Evolutionary conservation across 2,888 invertebrate genomes (phyloP).

Genomic region (Chymomyza caudatula): DNA sequence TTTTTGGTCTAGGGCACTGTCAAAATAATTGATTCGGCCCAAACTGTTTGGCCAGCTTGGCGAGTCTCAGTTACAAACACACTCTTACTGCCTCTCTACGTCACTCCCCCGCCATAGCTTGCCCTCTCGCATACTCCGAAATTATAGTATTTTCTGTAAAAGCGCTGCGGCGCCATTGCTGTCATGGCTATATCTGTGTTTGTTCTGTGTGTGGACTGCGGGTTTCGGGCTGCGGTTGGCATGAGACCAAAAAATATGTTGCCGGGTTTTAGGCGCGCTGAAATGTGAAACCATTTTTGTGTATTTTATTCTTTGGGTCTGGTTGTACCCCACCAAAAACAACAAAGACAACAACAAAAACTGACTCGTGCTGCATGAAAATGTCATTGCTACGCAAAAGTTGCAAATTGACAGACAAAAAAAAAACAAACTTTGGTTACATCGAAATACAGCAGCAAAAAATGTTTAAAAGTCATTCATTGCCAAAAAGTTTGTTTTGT

Average conservation of each 20-base stretch:
- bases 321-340: neutral
- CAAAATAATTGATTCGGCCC: neutral
- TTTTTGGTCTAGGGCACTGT: neutral
- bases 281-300: slow-evolving; percentile 61
- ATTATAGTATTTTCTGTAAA: neutral
- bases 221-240: slow-evolving; percentile 32
- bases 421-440: neutral
- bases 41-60: slow-evolving; percentile 26
- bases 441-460: slow-evolving; percentile 17
- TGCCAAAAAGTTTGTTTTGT: slow-evolving; percentile 37
- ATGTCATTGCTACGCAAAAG: slow-evolving; percentile 43
- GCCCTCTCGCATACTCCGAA: neutral
- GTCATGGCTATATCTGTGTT: neutral
- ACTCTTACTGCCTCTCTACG: neutral
- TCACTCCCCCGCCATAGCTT: neutral
- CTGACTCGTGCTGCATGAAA: slow-evolving; percentile 46
- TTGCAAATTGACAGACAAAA: slow-evolving; percentile 53
- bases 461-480: slow-evolving; percentile 14
- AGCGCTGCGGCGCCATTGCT: neutral
- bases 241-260: slow-evolving; percentile 43
- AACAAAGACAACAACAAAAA: too few species aligned
- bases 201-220: neutral
- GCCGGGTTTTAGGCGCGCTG: slow-evolving; percentile 62
- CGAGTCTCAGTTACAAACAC: neutral
- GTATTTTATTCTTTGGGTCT: neutral